These are phyloP conservation scores for Excalfactoria chinensis DNA, from an alignment of 2,113 vertebrate genomes.

Conservation along the genomic window DNA sequence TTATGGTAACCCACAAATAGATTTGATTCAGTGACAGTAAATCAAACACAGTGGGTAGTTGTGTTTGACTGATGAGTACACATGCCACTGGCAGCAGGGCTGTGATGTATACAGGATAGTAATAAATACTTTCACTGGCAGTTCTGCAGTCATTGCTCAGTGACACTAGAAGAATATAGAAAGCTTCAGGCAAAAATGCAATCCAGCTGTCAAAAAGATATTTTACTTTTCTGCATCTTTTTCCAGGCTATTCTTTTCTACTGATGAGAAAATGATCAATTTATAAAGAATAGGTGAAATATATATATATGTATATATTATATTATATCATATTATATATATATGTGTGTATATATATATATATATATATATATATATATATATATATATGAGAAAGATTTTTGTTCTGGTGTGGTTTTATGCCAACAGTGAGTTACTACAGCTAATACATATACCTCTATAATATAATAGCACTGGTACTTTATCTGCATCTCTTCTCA, in stretches of 20 bases:
- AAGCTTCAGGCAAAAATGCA: conserved; percentile 64
- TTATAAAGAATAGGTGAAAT: background rate
- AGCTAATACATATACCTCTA: background rate
- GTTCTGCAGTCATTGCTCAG: conserved; percentile 71
- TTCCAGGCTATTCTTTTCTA: background rate
- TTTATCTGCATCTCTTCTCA: background rate
- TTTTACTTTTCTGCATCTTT: background rate
- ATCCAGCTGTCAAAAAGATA: background rate
- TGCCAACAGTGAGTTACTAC: background rate
- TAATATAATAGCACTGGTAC: background rate
- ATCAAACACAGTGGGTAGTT: conserved; percentile 77
- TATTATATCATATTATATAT: too few relatives aligned
- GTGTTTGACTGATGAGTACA: conserved; percentile 80
- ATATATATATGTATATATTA: too few relatives aligned
- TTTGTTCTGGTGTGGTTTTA: background rate
- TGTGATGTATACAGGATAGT: conserved; percentile 70
- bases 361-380: too few relatives aligned
- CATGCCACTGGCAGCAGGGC: conserved; percentile 73
- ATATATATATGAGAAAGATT: background rate
- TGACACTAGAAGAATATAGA: conserved; percentile 67
- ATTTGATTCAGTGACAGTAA: conserved; percentile 76
- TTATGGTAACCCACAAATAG: conserved; percentile 75
- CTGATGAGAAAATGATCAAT: background rate
- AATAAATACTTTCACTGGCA: conserved; percentile 77
- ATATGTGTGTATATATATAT: too few relatives aligned